These are phyloP conservation scores for Macrophya annulata DNA, from an alignment of 2,888 invertebrate species.

Conservation along the genomic window DNA sequence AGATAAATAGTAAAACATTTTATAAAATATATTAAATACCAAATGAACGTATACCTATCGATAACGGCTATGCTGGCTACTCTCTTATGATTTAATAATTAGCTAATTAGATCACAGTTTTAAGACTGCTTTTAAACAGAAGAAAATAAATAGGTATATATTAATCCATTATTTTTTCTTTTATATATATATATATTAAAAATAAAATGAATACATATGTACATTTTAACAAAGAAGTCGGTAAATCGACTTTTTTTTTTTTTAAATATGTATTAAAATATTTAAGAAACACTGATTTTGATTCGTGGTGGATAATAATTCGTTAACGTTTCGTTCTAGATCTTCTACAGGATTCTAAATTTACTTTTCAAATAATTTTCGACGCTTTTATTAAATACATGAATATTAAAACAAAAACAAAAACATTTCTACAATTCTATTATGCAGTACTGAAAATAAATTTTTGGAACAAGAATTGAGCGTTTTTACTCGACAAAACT, in stretches of 20 bases:
- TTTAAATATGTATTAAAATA: constrained; percentile 1
- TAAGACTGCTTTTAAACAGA: neutral
- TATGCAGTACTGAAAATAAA: neutral
- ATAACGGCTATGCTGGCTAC: neutral
- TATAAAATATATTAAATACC: constrained; percentile 44
- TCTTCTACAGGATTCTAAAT: too few relatives aligned
- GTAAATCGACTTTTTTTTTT: neutral
- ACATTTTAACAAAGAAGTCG: neutral
- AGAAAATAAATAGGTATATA: neutral
- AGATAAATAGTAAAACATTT: constrained; percentile 41
- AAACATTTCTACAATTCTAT: too few relatives aligned
- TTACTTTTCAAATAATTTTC: too few relatives aligned
- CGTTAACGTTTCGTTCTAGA: too few relatives aligned
- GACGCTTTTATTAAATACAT: too few relatives aligned
- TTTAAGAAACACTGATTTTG: neutral
- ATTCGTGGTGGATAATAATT: neutral
- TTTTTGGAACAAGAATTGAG: neutral
- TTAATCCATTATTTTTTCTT: constrained; percentile 10
- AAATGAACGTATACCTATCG: constrained; percentile 1
- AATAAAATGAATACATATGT: constrained; percentile 20
- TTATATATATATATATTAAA: neutral
- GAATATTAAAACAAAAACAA: too few relatives aligned
- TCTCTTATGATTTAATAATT: constrained; percentile 30
- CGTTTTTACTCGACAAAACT: too few relatives aligned
- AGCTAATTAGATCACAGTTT: neutral